Percentiles rank a stretch among this genome's conserved stretches.
phyloP scores from a whole-genome alignment of 2,113 vertebrate genomes.

The Gadus macrocephalus region DNA sequence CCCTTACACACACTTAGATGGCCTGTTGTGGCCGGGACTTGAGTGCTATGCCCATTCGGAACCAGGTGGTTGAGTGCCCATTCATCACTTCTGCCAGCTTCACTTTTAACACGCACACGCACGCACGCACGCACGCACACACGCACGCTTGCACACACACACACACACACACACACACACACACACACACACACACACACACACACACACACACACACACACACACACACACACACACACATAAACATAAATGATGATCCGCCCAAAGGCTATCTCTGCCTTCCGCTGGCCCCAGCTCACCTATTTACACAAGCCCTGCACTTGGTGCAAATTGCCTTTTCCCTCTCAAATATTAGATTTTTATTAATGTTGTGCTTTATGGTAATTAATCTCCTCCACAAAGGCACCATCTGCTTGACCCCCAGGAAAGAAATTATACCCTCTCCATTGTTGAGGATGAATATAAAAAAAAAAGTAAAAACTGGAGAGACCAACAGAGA shows the following conservation, averaged over 20 bases:
- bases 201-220: no score
- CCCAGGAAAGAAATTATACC: slow-evolving; percentile 48
- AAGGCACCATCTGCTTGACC: slow-evolving; percentile 75
- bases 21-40: background rate
- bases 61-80: slow-evolving; percentile 56
- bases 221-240: no score
- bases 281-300: slow-evolving; percentile 47
- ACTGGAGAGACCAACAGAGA: slow-evolving; percentile 12
- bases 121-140: no score
- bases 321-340: slow-evolving; percentile 60
- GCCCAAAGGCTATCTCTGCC: slow-evolving; percentile 50
- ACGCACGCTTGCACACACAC: no score
- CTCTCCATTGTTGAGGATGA: slow-evolving; percentile 62
- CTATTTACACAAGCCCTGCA: slow-evolving; percentile 56
- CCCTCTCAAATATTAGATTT: slow-evolving; percentile 69
- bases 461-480: slow-evolving; percentile 38
- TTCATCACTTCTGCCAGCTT: slow-evolving; percentile 58
- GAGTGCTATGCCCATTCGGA: slow-evolving; percentile 30
- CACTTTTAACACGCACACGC: slow-evolving; percentile 47
- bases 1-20: background rate
- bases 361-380: slow-evolving; percentile 68
- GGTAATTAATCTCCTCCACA: slow-evolving; percentile 72
- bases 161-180: no score
- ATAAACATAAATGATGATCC: slow-evolving; percentile 56
- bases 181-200: no score